Conservation (phyloP, 2,113 vertebrate species). For the Sylvilagus bachmani region DNA sequence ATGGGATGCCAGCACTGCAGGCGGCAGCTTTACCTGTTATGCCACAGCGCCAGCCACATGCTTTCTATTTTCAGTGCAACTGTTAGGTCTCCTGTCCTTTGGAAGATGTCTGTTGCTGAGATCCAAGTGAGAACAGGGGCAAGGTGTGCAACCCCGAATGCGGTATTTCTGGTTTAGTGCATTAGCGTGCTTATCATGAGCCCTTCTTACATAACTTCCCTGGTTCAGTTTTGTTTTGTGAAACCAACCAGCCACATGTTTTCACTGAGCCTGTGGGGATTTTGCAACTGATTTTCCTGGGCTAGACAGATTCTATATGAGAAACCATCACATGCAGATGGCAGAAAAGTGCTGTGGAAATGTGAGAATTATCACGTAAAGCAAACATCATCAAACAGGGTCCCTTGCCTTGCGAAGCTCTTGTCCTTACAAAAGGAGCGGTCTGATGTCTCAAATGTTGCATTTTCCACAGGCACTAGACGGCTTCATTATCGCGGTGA, state of each 20-base stretch:
- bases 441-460: constrained; percentile 56
- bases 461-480: constrained; percentile 88
- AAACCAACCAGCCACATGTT: constrained; percentile 72
- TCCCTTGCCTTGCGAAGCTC: constrained; percentile 46
- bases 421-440: background rate
- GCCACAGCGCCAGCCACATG: background rate
- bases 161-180: constrained; percentile 48
- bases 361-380: constrained; percentile 31
- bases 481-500: constrained; percentile 91
- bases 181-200: constrained; percentile 71
- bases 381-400: constrained; percentile 43
- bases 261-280: constrained; percentile 70
- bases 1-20: too few relatives aligned
- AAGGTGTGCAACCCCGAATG: fast-evolving
- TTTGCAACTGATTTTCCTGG: constrained; percentile 70
- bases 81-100: background rate
- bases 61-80: background rate
- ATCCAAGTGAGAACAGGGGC: background rate
- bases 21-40: too few relatives aligned
- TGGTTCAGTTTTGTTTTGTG: constrained; percentile 72
- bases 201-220: constrained; percentile 76
- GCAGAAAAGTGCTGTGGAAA: constrained; percentile 71
- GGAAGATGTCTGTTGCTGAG: background rate
- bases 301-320: constrained; percentile 67
- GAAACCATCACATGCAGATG: constrained; percentile 55